Base-by-base conservation (phyloP, 1,140 invertebrate genomes). In the Zaprionus taronus region DNA sequence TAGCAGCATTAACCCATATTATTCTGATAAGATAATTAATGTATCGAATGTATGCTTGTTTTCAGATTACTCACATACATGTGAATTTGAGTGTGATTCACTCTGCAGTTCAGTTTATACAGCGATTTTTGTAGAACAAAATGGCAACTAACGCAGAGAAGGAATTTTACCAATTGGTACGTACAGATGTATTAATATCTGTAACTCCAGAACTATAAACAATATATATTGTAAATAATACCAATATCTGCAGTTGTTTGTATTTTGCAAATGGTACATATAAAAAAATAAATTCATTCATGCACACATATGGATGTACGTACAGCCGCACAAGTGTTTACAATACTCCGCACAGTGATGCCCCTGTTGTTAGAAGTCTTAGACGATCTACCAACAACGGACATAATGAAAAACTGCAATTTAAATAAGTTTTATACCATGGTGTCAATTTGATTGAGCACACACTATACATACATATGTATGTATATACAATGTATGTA, bases 131-230 rank as follows among this genome's bases (percentile, higher is more conserved):
- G 44, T 62, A 57, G 63, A 15, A 11, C 72, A 58, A 62, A 56
- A 75, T 75, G 72, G 53, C 74, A 77, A 72, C 69, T 65, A 58
- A 66, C 31, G 74, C 74, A 58, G 74, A 77, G 57, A 77, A 77
- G 74, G 74, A 77, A 38, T 77, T 36, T 34, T 61, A 61, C 44
- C 74, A 77, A 24, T 60, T 77, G 74, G 74, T 77, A 77, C 58
- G 74, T 77, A 76, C 34, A 72, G 44, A 55, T 66, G 7, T 28
- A 17, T 24, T n/a, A n/a, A 61, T 56, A 68, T 44, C 69, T 60
- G 55, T 56, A 61, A 34, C 1, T 28, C 36, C 15, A 49, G 11
- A 26, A 28, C n/a, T 14, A 31, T 17, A 55, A 6, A 73, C 17
- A 60, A 38, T 20, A 66, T 41, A 28, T 36, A 12, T 26, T 44